Conservation (phyloP, 2,113 vertebrate species). For the Monopterus albus region DNA sequence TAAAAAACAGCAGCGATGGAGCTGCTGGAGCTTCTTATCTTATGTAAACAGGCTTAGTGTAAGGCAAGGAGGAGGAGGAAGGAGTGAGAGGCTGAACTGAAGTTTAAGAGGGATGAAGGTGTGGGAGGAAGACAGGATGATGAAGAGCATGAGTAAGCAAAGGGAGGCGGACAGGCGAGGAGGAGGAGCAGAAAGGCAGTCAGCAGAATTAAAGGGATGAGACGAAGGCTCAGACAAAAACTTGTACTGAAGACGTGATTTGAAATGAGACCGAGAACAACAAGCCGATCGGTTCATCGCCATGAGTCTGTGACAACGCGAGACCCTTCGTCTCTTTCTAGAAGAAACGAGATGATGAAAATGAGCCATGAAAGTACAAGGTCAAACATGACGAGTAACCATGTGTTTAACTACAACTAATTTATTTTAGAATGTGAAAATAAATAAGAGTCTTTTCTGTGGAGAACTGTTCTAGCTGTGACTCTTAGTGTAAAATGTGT, state of each 20-base stretch:
- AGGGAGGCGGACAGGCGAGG: neutral
- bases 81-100: neutral
- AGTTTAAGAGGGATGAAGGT: conserved; percentile 5
- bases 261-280: neutral
- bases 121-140: conserved; percentile 13
- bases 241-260: neutral
- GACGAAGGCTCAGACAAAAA: conserved; percentile 26
- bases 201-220: conserved; percentile 45
- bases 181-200: conserved; percentile 36
- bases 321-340: too few species aligned
- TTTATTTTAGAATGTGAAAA: too few species aligned
- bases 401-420: too few species aligned
- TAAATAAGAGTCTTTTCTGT: too few species aligned
- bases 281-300: too few species aligned
- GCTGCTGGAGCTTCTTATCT: conserved; percentile 45
- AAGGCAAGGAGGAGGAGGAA: conserved; percentile 61
- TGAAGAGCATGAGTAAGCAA: conserved; percentile 24
- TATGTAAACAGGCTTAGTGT: conserved; percentile 60
- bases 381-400: too few species aligned
- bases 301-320: too few species aligned
- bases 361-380: too few species aligned
- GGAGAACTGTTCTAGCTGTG: too few species aligned
- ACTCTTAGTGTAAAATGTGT: too few species aligned
- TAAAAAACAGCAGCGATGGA: conserved; percentile 41
- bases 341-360: too few species aligned